Conservation (phyloP, 2,797 vertebrate genomes). For the Urocyon cinereoargenteus region DNA sequence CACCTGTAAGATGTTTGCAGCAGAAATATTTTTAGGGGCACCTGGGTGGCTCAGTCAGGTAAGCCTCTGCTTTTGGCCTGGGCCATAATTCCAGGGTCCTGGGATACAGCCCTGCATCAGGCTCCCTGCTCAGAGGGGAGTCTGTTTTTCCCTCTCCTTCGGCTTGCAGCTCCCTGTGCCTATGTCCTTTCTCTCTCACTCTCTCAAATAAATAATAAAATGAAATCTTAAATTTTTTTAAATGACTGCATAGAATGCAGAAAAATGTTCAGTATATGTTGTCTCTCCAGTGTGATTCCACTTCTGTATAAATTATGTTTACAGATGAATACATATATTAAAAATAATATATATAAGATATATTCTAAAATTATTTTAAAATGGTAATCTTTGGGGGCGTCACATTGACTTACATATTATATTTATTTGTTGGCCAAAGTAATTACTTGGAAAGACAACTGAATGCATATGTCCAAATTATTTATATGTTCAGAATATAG, state of each 20-base stretch:
- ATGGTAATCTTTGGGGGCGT: background rate
- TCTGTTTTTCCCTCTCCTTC: too few relatives aligned
- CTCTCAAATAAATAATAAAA: too few relatives aligned
- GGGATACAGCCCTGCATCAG: too few relatives aligned
- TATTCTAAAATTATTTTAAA: background rate
- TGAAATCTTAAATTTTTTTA: background rate
- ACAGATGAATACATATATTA: background rate
- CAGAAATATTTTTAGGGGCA: background rate
- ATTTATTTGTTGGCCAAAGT: background rate
- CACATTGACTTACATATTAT: background rate
- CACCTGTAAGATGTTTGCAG: background rate
- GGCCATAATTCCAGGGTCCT: too few relatives aligned
- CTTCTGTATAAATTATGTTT: background rate
- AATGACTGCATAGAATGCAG: background rate
- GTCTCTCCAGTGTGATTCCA: background rate
- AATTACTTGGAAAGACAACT: background rate
- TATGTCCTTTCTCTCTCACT: too few relatives aligned
- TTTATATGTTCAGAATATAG: background rate
- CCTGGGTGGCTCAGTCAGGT: too few relatives aligned
- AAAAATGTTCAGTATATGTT: background rate
- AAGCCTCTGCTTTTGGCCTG: too few relatives aligned
- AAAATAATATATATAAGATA: background rate
- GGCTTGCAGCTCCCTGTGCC: too few relatives aligned
- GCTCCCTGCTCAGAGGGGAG: too few relatives aligned
- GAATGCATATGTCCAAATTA: background rate